Evolutionary conservation across 2,113 vertebrate genomes (phyloP).

Genomic region (Pterocles burchelli): DNA sequence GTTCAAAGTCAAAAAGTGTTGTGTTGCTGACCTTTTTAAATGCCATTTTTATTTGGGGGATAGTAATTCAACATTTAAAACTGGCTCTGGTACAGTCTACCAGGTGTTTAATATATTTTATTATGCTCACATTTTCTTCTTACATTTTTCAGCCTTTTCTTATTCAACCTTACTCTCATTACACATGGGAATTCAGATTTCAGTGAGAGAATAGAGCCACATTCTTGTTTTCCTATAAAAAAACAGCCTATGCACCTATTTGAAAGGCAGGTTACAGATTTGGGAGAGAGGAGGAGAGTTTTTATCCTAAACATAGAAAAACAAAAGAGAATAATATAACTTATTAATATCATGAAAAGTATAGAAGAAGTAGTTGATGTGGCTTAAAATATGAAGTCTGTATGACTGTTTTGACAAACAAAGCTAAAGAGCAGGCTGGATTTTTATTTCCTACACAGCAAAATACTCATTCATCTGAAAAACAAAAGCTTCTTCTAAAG

Average conservation of each 20-base stretch:
- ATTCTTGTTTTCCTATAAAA: not conserved
- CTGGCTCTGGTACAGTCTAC: not conserved
- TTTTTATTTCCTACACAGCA: not conserved
- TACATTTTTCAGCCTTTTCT: not conserved
- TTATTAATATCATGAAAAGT: not conserved
- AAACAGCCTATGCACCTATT: not conserved
- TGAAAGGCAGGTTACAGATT: not conserved
- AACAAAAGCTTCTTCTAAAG: not conserved
- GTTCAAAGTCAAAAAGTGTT: not conserved
- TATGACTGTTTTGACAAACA: not conserved
- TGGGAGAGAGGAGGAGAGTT: accelerated
- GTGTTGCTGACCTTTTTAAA: not conserved
- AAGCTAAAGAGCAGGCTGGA: not conserved
- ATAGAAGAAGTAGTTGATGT: not conserved
- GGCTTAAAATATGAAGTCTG: not conserved
- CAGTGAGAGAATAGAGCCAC: not conserved
- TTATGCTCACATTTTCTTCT: not conserved
- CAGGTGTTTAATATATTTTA: not conserved
- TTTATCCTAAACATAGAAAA: not conserved
- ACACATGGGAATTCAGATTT: not conserved
- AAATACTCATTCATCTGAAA: not conserved
- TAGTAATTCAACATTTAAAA: not conserved
- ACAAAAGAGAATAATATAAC: not conserved
- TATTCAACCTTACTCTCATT: not conserved
- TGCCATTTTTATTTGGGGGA: not conserved